A percentile compares a stretch with the other conserved stretches of the same genome.
These are phyloP conservation scores for Thalassoma bifasciatum DNA, from an alignment of 2,113 vertebrate genomes.

Conservation along the genomic window DNA sequence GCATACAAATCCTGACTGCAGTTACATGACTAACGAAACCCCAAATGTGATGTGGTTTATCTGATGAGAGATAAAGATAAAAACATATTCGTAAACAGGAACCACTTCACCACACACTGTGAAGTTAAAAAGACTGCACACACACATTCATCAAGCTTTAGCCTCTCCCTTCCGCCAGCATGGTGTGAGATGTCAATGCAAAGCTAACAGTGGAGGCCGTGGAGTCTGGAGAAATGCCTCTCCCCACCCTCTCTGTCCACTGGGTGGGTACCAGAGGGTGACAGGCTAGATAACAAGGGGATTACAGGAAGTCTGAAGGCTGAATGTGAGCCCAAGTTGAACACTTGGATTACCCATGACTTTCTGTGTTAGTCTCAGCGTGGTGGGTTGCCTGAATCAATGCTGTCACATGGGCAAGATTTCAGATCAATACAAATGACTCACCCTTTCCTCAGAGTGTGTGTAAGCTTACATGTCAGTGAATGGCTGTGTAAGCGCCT, in stretches of 20 bases:
- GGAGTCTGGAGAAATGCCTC: conserved; percentile 51
- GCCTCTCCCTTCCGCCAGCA: conserved; percentile 58
- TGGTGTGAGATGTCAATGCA: conserved; percentile 63
- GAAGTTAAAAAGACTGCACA: conserved; percentile 19
- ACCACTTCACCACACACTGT: conserved; percentile 18
- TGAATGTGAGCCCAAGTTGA: conserved; percentile 1
- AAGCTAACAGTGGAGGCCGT: conserved; percentile 70
- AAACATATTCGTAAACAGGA: background rate
- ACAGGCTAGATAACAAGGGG: conserved; percentile 66
- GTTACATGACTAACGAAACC: background rate
- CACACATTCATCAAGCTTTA: conserved; percentile 61
- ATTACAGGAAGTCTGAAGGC: conserved; percentile 42
- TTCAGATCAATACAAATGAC: conserved; percentile 73
- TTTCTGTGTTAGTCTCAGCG: conserved; percentile 29
- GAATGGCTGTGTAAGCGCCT: conserved; percentile 75
- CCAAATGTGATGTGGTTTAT: background rate
- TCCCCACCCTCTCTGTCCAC: conserved; percentile 77
- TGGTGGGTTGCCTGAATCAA: conserved; percentile 50
- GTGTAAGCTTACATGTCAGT: conserved; percentile 54
- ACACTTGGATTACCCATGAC: background rate
- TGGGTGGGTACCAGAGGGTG: conserved; percentile 60
- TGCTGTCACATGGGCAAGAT: conserved; percentile 55
- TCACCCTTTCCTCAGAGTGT: conserved; percentile 37
- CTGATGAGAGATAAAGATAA: background rate
- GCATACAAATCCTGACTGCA: background rate